Base-by-base conservation (phyloP, 2,113 vertebrate species). In the Siniperca knerii region DNA sequence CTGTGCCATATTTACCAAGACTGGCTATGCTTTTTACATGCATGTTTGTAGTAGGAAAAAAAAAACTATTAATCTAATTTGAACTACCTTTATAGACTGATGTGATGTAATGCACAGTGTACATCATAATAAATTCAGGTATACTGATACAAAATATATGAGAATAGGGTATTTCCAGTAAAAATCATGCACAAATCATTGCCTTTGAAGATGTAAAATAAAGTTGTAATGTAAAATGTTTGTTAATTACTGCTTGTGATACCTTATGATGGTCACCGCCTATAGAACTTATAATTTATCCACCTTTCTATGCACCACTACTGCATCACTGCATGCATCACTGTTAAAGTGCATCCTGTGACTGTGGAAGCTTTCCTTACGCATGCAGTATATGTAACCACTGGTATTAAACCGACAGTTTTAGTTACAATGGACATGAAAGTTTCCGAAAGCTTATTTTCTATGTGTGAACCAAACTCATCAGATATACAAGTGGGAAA, bases 381-480 rank as follows among this genome's bases (percentile, higher is more conserved):
- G 25, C n/a, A 50, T 44, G 48, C 23, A 37, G 42, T 8, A 33
- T 67, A 21, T 37, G 12, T 15, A 44, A 76, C 78, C 52, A 52
- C 52, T 50, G 7, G 6, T 4, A 54, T 70, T 52, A 62, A 73
- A 86, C 46, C 35, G 75, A 76, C 64, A 33, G 48, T 23, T 60
- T 44, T 8, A 50, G 42, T 52, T 71, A 82, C 78, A 78, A 18
- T 11, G 65, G 40, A 77, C 66, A 64, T 10, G 12, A 68, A 83
- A 29, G 68, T 70, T 75, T 80, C 75, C 57, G 57, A 76, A 68
- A 89, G 50, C 60, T 77, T 13, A 75, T 87, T 85, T 81, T 82
- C 72, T 77, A 60, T 10, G 67, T 13, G 12, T 33, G 54, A 71
- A 46, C 46, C 52, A 48, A 68, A 75, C 67, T 77, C 76, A 69